A percentile compares a stretch with the other conserved stretches of the same genome.
Conservation (phyloP, 53 echinoderm and acorn worm species). For the Holothuria leucospilota region DNA sequence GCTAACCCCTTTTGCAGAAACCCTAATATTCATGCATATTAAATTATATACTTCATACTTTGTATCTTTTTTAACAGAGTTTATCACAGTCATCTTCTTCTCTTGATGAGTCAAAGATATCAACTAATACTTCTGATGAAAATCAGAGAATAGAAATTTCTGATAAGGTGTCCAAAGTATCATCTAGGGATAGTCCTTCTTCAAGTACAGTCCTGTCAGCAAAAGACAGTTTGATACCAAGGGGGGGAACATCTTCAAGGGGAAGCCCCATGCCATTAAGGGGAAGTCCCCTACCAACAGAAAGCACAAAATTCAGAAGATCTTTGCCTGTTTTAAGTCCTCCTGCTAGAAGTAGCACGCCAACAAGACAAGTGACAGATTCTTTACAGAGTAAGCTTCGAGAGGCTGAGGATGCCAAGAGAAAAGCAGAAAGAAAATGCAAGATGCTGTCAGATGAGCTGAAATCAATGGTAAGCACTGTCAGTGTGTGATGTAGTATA, state of each 20-base stretch:
- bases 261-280: background rate
- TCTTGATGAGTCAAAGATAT: slow-evolving; percentile 3
- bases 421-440: slow-evolving; percentile 72
- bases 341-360: slow-evolving; percentile 21
- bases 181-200: background rate
- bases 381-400: slow-evolving; percentile 52
- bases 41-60: no score
- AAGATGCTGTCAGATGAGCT: slow-evolving; percentile 71
- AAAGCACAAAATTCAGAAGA: background rate
- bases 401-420: slow-evolving; percentile 67
- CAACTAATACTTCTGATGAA: background rate
- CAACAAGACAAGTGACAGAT: slow-evolving; percentile 16
- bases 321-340: slow-evolving; percentile 30
- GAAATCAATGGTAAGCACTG: slow-evolving; percentile 68
- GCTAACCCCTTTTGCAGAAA: no score
- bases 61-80: background rate
- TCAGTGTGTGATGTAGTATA: no score
- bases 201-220: background rate
- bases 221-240: background rate
- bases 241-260: background rate
- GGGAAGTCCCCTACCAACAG: slow-evolving; percentile 16
- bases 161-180: background rate
- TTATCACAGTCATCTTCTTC: slow-evolving; percentile 7
- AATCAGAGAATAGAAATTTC: no score
- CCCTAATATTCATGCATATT: no score